Base-by-base conservation (phyloP, 2,113 vertebrate species). In the Scomber scombrus region DNA sequence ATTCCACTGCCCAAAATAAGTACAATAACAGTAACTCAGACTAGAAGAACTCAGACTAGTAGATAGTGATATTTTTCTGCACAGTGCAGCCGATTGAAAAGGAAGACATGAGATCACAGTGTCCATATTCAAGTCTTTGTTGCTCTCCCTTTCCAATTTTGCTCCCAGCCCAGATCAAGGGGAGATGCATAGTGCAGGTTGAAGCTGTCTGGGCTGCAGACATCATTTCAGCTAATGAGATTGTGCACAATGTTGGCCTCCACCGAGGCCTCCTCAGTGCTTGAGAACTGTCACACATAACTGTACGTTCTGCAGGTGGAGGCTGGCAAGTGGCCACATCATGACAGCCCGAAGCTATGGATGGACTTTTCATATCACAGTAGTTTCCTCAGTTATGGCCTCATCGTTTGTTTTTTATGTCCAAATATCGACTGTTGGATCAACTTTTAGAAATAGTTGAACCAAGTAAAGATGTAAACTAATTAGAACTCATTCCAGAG, bases 101-200 rank as follows among this genome's bases (percentile, higher is more conserved):
- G 18, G 12, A 47, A 56, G 10, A 50, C 54, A 61, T 75, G 64
- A 84, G 47, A 64, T 83, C 68, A 80, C 40, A 75, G 61, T 77
- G 64, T 80, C 58, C 21, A 21, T 58, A 43, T 8, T 71, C 15
- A 3, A 43, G 13, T n/a, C 43, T 43, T 16, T 34, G 31, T 29
- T 55, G 40, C 47, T 46, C 52, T 68, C 14, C 2, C 19, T 21
- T 56, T 46, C 74, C 79, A 73, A 9, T n/a, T 62, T 13, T 26
- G 55, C 51, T 61, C 58, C 1, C 40, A 49, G 43, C 47, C 18
- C 67, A 50, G 16, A 63, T 78, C 19, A 65, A 18, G 19, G n/a
- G 31, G 23, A 57, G 49, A 34, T 52, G 8, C 46, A 19, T 18
- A 11, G 3, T 34, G 45, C 19, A 34, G 34, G 71, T 54, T 11